phyloP scores from a whole-genome alignment of 2,797 vertebrate species.

The Hybognathus amarus region DNA sequence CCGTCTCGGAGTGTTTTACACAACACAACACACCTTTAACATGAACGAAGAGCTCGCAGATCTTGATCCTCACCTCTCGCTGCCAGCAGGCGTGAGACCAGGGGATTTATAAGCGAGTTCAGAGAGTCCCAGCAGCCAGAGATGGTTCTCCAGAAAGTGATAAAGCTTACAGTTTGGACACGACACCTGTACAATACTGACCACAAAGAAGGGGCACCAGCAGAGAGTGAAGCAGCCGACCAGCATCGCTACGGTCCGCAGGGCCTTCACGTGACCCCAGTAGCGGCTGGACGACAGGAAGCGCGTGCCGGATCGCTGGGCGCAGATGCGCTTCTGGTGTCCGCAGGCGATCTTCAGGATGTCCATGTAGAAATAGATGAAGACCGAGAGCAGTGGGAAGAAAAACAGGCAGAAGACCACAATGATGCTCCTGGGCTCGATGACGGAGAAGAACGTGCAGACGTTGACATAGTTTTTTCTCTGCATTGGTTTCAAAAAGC shows the following conservation, averaged over 20 bases:
- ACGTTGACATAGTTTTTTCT: conserved; percentile 56
- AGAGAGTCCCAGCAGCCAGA: conserved; percentile 87
- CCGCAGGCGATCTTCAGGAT: conserved; percentile 87
- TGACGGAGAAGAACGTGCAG: conserved; percentile 86
- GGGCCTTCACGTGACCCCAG: conserved; percentile 82
- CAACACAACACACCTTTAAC: conserved; percentile 63
- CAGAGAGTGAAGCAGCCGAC: conserved; percentile 87
- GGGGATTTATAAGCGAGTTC: conserved; percentile 89
- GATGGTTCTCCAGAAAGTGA: conserved; percentile 79
- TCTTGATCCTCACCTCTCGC: conserved; percentile 83
- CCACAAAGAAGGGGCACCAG: conserved; percentile 89
- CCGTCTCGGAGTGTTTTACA: not conserved
- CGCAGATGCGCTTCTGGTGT: conserved; percentile 84
- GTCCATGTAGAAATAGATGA: conserved; percentile 91
- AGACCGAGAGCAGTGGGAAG: conserved; percentile 82
- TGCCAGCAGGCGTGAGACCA: conserved; percentile 92
- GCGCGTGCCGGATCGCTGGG: conserved; percentile 61
- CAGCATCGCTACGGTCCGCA: conserved; percentile 84
- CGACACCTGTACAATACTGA: conserved; percentile 78
- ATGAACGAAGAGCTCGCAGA: conserved; percentile 75
- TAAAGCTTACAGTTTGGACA: conserved; percentile 79
- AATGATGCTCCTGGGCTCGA: conserved; percentile 79
- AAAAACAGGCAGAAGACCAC: conserved; percentile 81
- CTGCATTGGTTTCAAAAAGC: conserved; percentile 77
- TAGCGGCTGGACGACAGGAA: conserved; percentile 53